Evolutionary conservation across 1,140 invertebrate genomes (phyloP), one percentile per base, ranked within the genome.

Genomic region (Pinna nobilis): DNA sequence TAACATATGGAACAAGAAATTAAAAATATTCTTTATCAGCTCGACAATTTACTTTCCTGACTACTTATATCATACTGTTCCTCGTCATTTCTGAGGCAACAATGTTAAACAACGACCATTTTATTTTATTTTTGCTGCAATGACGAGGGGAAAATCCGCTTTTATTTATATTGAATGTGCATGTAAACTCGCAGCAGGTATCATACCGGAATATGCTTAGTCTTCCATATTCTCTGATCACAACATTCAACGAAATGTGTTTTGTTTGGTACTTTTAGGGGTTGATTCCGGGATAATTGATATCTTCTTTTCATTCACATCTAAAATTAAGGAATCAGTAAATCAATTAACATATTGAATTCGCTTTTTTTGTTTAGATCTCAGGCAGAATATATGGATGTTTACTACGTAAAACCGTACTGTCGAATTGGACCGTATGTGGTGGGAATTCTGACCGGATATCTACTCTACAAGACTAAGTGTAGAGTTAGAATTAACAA

Each of bases 341-440:
- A 18, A 18, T 44, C 41, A 9, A 44, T 44, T 9, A 9, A 18
- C 18, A 9, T 7, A 53, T 6, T 35, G n/a, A n/a, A n/a, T n/a
- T n/a, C n/a, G n/a, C n/a, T n/a, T 50, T 25, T 50, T 47, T 35
- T 65, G 11, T 35, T 33, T 47, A 49, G 39, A 47, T 25, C 32
- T 15, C 23, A 39, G 47, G 30, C 33, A 39, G 69, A 71, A 37
- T 70, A 60, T 37, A 39, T 65, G 28, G 13, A 57, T 1, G 41
- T 65, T 7, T 77, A 72, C 23, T 82, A 82, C 49, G 51, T 70
- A 9, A 76, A 65, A 63, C 91, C 91, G 9, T 92, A 90, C 71
- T 88, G 84, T 78, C 82, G 91, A 53, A 89, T 90, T 57, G 89
- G 88, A 3, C 90, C 91, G 5, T 92, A 91, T 75, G 77, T 92